A percentile compares a stretch with the other conserved stretches of the same genome.
Evolutionary conservation across 2,888 invertebrate genomes (phyloP).

Genomic region (Drosophila formosana): DNA sequence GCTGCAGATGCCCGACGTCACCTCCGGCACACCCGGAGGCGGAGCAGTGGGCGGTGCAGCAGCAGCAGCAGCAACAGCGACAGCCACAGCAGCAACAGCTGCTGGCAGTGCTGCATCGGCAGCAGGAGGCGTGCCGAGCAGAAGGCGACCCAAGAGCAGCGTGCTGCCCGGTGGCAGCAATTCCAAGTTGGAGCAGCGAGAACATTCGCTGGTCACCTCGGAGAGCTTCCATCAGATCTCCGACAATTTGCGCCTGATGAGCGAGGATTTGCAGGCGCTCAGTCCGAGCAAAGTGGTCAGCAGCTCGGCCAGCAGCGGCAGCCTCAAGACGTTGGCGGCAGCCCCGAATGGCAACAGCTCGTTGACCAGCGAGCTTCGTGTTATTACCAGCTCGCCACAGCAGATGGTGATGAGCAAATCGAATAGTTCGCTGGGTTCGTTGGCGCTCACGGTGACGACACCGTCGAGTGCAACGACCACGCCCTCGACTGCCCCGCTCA

Average conservation of each 20-base stretch:
- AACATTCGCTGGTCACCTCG: slow-evolving; percentile 83
- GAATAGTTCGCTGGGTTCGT: slow-evolving; percentile 68
- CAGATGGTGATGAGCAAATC: slow-evolving; percentile 71
- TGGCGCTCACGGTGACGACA: slow-evolving; percentile 58
- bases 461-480: slow-evolving; percentile 77
- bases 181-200: slow-evolving; percentile 70
- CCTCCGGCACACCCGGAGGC: slow-evolving; percentile 75
- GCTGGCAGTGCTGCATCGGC: not conserved
- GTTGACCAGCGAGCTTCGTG: slow-evolving; percentile 68
- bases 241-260: slow-evolving; percentile 85
- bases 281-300: slow-evolving; percentile 81
- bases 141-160: slow-evolving; percentile 72
- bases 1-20: slow-evolving; percentile 82
- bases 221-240: slow-evolving; percentile 85
- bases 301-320: slow-evolving; percentile 73
- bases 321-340: slow-evolving; percentile 64
- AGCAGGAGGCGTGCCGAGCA: slow-evolving; percentile 22
- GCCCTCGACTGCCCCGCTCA: slow-evolving; percentile 79
- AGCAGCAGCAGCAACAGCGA: not conserved
- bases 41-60: not conserved
- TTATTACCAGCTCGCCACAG: slow-evolving; percentile 78
- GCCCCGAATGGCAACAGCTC: slow-evolving; percentile 44
- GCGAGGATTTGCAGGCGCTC: slow-evolving; percentile 84
- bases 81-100: not conserved
- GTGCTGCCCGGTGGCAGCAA: slow-evolving; percentile 42